Base-by-base conservation (phyloP, 2,113 vertebrate genomes). In the Corythornis madagascariensis region DNA sequence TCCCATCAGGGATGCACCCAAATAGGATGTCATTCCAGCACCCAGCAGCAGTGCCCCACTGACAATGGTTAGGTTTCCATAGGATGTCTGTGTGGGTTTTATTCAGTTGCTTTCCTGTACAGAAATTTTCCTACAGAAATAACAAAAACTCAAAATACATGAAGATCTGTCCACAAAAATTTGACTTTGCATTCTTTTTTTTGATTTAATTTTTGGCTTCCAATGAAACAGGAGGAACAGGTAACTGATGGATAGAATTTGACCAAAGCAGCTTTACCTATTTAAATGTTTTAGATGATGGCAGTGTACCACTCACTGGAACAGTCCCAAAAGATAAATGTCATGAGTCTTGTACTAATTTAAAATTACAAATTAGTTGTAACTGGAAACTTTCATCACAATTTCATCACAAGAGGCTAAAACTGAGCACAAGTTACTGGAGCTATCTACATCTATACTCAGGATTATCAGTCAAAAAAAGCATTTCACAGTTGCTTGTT, bases 311-410 rank as follows among this genome's bases (percentile, higher is more conserved):
- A 75, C 19, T 70, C 71, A 87, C 29, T 88, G 82, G 72, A 94
- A 92, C 67, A 83, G 57, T 57, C 82, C 60, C 82, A 73, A 70
- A 93, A 94, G 87, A 93, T 85, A 93, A 95, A 91, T 93, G 85
- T 83, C 91, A 86, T 38, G 64, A 85, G 53, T 52, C 89, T 83
- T 93, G 91, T 88, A 89, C 43, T 91, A 89, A 96, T 94, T 91
- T 94, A 91, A 95, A 95, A 81, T 69, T 67, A 92, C 89, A 94
- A 93, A 95, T 96, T 89, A 81, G 48, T 86, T 75, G 56, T 78
- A 81, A 50, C 35, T 65, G 76, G 65, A 81, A 69, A 86, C 69
- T 86, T 94, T 85, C 42, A 17, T 85, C 42, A 17, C 85, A 69
- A 5, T 85, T 91, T 83, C 91, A 90, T 87, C 77, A 81, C 40